Evolutionary conservation across 2,113 vertebrate genomes (phyloP).

Genomic region (Camelus bactrianus): DNA sequence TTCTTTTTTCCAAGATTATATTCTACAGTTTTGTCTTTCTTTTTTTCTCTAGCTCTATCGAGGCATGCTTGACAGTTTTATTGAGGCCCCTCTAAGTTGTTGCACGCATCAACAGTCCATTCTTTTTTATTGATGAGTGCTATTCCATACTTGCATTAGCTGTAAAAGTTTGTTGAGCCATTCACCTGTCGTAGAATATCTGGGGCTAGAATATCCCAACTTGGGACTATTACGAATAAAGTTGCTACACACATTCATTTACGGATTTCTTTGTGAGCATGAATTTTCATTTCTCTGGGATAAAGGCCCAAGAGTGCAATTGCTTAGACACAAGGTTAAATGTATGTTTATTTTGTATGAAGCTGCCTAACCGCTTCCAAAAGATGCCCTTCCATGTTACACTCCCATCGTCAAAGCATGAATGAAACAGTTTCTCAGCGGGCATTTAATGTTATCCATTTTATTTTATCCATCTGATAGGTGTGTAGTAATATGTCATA

Average conservation of each 20-base stretch:
- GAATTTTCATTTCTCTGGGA: conserved; percentile 12
- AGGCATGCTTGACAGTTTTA: background rate
- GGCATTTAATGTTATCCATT: background rate
- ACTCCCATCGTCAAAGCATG: background rate
- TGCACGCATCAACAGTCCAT: fast-evolving
- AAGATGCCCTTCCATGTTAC: background rate
- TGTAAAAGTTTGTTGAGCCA: background rate
- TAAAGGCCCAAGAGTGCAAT: background rate
- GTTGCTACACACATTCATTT: background rate
- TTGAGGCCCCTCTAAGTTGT: background rate
- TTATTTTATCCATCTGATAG: background rate
- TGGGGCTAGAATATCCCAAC: background rate
- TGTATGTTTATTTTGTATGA: background rate
- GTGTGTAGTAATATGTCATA: background rate
- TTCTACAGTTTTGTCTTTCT: background rate
- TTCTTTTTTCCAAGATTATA: background rate
- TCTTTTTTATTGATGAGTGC: background rate
- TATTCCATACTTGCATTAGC: background rate
- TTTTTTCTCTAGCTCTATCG: background rate
- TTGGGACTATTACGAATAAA: background rate
- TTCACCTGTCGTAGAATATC: background rate
- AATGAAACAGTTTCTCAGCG: background rate
- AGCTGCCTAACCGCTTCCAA: background rate
- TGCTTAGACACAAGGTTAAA: background rate
- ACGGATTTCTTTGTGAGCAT: background rate